These are phyloP conservation scores for Xenops minutus DNA, from an alignment of 2,797 vertebrate genomes.

Conservation along the genomic window DNA sequence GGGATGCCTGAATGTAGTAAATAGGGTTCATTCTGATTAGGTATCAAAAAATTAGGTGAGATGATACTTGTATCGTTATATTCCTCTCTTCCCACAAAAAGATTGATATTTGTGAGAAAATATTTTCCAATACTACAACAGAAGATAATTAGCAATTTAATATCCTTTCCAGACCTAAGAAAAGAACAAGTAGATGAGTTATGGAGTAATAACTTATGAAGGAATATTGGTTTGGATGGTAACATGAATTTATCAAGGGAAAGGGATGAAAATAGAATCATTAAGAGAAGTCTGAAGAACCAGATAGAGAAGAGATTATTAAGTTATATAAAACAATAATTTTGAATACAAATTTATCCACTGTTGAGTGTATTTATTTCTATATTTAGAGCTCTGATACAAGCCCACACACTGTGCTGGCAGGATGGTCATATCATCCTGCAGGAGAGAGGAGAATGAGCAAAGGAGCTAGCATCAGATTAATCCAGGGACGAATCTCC, in stretches of 20 bases:
- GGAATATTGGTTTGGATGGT: not conserved
- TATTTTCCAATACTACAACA: not conserved
- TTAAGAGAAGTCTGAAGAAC: not conserved
- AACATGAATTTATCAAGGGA: not conserved
- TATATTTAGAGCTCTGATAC: not conserved
- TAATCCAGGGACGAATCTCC: not conserved
- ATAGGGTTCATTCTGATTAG: not conserved
- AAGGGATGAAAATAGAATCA: not conserved
- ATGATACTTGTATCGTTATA: not conserved
- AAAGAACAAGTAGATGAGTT: not conserved
- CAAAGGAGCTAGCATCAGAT: not conserved
- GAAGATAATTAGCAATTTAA: constrained; percentile 35
- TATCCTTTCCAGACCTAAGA: constrained; percentile 14
- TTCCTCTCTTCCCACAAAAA: not conserved
- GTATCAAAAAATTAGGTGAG: not conserved
- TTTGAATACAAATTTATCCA: not conserved
- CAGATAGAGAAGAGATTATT: not conserved
- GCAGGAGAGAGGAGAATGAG: not conserved
- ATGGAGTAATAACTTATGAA: constrained; percentile 18
- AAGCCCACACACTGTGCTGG: not conserved
- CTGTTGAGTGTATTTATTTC: not conserved
- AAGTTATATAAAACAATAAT: not conserved
- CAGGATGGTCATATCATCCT: not conserved
- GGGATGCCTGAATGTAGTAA: not conserved
- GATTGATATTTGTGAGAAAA: not conserved